phyloP scores from a whole-genome alignment of 2,888 invertebrate species.

The Brassicogethes aeneus region DNA sequence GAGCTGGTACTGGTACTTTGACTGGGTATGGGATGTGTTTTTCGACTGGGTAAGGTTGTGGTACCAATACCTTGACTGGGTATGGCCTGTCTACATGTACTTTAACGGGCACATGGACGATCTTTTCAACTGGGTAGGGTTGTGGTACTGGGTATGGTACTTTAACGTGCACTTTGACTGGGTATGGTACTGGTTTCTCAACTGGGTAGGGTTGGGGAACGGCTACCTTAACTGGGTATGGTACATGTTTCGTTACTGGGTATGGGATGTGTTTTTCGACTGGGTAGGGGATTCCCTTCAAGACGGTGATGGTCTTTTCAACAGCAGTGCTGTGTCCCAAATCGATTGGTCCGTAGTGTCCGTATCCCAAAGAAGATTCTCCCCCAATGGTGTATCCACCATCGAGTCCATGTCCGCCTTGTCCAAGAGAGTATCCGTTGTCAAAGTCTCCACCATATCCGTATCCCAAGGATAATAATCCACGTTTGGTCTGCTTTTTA shows the following conservation, averaged over 20 bases:
- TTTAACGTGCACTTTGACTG: constrained; percentile 69
- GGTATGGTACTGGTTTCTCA: constrained; percentile 62
- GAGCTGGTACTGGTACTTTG: constrained; percentile 64
- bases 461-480: constrained; percentile 68
- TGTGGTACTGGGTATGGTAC: constrained; percentile 69
- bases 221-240: constrained; percentile 52
- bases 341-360: constrained; percentile 22
- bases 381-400: constrained; percentile 23
- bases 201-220: constrained; percentile 61
- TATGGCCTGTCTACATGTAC: constrained; percentile 69
- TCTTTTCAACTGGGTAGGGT: constrained; percentile 72
- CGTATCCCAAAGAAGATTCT: constrained; percentile 23
- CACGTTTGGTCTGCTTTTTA: constrained; percentile 77
- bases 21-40: constrained; percentile 67
- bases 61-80: constrained; percentile 70
- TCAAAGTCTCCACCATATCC: constrained; percentile 73
- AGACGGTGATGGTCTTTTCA: constrained; percentile 55
- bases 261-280: constrained; percentile 56
- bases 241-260: constrained; percentile 58
- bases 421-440: constrained; percentile 57
- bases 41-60: constrained; percentile 73
- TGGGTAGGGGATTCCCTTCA: constrained; percentile 58
- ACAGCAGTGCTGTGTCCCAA: constrained; percentile 44
- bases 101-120: constrained; percentile 58
- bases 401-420: constrained; percentile 42